These are phyloP conservation scores for Amazona vittata DNA, from an alignment of 2,113 vertebrate species.

Conservation along the genomic window DNA sequence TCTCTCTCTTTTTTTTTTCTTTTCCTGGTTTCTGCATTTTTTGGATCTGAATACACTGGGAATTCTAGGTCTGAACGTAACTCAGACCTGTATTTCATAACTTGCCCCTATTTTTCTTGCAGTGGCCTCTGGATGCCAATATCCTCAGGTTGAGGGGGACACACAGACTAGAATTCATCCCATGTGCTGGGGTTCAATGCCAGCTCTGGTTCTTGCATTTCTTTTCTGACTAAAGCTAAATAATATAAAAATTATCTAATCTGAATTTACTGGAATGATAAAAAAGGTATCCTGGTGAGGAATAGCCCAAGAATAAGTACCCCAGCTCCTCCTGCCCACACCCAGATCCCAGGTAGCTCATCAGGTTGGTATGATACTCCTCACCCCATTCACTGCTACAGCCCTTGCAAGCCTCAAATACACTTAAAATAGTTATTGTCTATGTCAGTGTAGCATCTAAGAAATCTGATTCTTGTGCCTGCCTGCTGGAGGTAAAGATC, in stretches of 20 bases:
- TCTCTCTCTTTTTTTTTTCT: not conserved
- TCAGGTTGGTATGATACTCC: not conserved
- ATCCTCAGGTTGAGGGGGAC: not conserved
- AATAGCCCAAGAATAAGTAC: not conserved
- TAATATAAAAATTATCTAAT: not conserved
- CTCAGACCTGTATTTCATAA: not conserved
- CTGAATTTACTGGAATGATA: not conserved
- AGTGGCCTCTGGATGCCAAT: not conserved
- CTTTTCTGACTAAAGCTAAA: not conserved
- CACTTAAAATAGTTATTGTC: not conserved
- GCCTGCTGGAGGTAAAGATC: not conserved
- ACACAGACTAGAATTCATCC: not conserved
- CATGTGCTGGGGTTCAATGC: not conserved
- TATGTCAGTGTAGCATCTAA: not conserved
- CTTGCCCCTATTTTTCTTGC: not conserved
- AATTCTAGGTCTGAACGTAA: not conserved
- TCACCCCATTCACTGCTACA: not conserved
- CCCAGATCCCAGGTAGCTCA: not conserved
- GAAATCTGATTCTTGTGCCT: not conserved
- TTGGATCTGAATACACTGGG: not conserved
- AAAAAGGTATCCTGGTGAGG: not conserved
- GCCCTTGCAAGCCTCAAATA: not conserved
- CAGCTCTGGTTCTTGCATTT: not conserved
- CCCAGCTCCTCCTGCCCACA: rapidly evolving
- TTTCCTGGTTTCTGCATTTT: not conserved